Evolutionary conservation across 2,113 vertebrate genomes (phyloP).

Genomic region (Gadus macrocephalus): DNA sequence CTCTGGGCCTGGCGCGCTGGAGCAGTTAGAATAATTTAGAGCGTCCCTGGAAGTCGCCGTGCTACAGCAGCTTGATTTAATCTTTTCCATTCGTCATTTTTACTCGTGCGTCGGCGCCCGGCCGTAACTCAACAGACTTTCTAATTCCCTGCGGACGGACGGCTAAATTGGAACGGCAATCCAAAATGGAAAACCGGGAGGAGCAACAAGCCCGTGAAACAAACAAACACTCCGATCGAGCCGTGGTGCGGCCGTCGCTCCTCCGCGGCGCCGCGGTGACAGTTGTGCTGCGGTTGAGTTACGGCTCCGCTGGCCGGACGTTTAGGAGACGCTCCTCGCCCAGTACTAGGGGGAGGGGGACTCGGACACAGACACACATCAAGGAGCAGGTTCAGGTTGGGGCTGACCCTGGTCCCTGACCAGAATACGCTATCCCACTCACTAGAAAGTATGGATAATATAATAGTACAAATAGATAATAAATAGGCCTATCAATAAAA

Average conservation of each 20-base stretch:
- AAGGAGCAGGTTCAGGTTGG: too few relatives aligned
- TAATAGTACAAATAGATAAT: too few relatives aligned
- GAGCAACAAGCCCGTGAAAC: slow-evolving; percentile 19
- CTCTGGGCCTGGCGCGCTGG: slow-evolving; percentile 53
- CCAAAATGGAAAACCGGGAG: slow-evolving; percentile 13
- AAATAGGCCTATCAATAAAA: too few relatives aligned
- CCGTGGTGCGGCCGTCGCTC: neutral
- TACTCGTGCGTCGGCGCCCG: slow-evolving; percentile 44
- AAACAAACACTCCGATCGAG: neutral
- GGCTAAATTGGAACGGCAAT: slow-evolving; percentile 40
- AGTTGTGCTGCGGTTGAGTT: too few relatives aligned
- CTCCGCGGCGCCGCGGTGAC: slow-evolving; percentile 6
- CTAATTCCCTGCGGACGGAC: slow-evolving; percentile 46
- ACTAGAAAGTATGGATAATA: too few relatives aligned
- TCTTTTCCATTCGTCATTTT: slow-evolving; percentile 67
- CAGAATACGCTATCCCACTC: too few relatives aligned
- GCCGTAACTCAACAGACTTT: slow-evolving; percentile 51
- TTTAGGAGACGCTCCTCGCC: too few relatives aligned
- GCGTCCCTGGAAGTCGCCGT: slow-evolving; percentile 46
- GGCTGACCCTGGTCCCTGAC: too few relatives aligned
- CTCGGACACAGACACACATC: too few relatives aligned
- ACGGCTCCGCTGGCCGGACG: too few relatives aligned
- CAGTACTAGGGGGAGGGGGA: too few relatives aligned
- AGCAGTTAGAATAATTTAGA: slow-evolving; percentile 69
- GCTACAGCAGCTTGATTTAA: slow-evolving; percentile 58